Percentiles rank a stretch among this genome's conserved stretches.
Conservation (phyloP, 1,140 invertebrate genomes). For the Heliconius hewitsoni region DNA sequence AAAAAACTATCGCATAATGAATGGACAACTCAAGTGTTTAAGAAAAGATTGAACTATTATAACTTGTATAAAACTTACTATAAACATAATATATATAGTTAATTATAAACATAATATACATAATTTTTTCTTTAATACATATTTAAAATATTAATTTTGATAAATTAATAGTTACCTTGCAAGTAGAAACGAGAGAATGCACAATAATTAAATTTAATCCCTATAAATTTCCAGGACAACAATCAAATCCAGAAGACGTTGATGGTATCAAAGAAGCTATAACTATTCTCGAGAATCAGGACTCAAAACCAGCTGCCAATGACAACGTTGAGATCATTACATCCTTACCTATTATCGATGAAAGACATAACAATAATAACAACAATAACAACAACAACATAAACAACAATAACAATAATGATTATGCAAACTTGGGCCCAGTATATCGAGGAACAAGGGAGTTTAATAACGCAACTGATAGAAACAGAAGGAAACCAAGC, state of each 20-base stretch:
- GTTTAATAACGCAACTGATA: conserved; percentile 48
- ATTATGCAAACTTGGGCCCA: conserved; percentile 41
- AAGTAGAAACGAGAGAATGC: too few species aligned
- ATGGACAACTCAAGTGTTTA: too few species aligned
- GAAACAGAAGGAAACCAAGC: conserved; percentile 38
- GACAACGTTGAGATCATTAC: conserved; percentile 59
- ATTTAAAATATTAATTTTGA: too few species aligned
- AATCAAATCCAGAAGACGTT: conserved; percentile 70
- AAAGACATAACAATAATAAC: conserved; percentile 34
- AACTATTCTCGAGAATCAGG: conserved; percentile 74
- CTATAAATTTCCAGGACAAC: conserved; percentile 50
- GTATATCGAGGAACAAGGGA: conserved; percentile 66
- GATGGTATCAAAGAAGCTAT: conserved; percentile 78
- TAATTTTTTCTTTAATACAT: too few species aligned
- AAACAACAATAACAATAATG: conserved; percentile 18
- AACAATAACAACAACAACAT: conserved; percentile 49
- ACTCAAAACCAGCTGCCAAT: conserved; percentile 44
- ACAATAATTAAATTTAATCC: background rate
- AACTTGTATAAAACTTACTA: too few species aligned
- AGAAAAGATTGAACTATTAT: too few species aligned
- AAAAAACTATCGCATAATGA: too few species aligned
- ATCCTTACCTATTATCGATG: conserved; percentile 61
- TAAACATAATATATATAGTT: too few species aligned
- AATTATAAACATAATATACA: too few species aligned
- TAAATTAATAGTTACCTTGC: too few species aligned